A percentile compares a stretch with the other conserved stretches of the same genome.
phyloP scores from a whole-genome alignment of 2,113 vertebrate species.

The Hoplias malabaricus region DNA sequence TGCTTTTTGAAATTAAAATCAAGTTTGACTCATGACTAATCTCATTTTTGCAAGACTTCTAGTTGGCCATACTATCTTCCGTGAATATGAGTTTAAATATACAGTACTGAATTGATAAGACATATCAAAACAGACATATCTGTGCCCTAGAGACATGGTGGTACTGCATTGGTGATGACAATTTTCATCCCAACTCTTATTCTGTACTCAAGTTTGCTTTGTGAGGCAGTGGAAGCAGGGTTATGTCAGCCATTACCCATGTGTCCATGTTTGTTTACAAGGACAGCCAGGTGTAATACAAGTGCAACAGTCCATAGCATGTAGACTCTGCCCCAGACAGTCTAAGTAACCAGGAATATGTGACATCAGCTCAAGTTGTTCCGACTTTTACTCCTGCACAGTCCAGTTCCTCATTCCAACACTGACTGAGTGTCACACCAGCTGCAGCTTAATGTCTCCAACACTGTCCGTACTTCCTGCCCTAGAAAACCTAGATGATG shows the following conservation, averaged over 20 bases:
- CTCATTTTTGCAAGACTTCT: too few relatives aligned
- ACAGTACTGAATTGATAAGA: too few relatives aligned
- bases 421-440: neutral
- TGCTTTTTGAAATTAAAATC: too few relatives aligned
- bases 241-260: constrained; percentile 10
- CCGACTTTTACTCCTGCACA: neutral
- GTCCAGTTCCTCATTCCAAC: neutral
- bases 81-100: too few relatives aligned
- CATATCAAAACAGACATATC: too few relatives aligned
- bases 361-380: neutral
- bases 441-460: neutral
- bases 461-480: neutral
- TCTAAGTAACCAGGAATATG: neutral
- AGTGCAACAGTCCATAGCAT: constrained; percentile 12
- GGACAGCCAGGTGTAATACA: constrained; percentile 11
- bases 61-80: too few relatives aligned
- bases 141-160: neutral
- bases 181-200: constrained; percentile 15
- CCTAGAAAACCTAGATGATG: neutral
- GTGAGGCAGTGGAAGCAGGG: constrained; percentile 20
- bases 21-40: too few relatives aligned
- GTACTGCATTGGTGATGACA: constrained; percentile 18
- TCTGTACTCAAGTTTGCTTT: constrained; percentile 7
- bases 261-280: neutral
- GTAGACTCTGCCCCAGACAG: constrained; percentile 6